Evolutionary conservation across 2,888 invertebrate genomes (phyloP).

Genomic region (Augochlorella aurata): DNA sequence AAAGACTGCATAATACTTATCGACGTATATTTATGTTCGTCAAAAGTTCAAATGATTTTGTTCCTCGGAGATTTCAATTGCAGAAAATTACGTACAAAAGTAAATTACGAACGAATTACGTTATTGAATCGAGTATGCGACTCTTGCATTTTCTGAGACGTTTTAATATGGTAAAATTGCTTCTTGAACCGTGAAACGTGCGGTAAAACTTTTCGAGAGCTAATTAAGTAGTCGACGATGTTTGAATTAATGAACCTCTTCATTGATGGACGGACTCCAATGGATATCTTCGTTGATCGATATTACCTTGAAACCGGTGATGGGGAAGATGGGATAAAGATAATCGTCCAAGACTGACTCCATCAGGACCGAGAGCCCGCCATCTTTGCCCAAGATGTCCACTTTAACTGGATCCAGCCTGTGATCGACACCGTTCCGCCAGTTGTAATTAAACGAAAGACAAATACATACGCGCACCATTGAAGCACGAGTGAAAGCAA

Average conservation of each 20-base stretch:
- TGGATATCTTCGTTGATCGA: background rate
- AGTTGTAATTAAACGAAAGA: conserved; percentile 8
- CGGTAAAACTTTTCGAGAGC: background rate
- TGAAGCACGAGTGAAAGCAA: background rate
- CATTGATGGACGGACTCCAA: background rate
- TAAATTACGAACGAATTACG: too few relatives aligned
- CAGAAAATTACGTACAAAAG: too few relatives aligned
- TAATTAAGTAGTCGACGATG: background rate
- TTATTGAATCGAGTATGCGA: too few relatives aligned
- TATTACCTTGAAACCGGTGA: conserved; percentile 85
- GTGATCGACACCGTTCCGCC: background rate
- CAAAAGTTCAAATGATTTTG: too few relatives aligned
- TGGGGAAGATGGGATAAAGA: conserved; percentile 83
- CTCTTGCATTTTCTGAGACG: too few relatives aligned
- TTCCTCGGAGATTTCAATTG: too few relatives aligned
- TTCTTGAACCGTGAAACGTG: background rate
- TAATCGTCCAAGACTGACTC: conserved; percentile 85
- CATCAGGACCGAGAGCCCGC: conserved; percentile 84
- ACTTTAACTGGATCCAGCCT: conserved; percentile 23
- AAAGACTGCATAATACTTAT: too few relatives aligned
- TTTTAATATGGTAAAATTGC: too few relatives aligned
- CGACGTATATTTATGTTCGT: too few relatives aligned
- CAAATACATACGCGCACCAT: background rate
- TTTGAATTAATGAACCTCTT: background rate
- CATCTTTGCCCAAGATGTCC: conserved; percentile 73